Evolutionary conservation across 2,113 vertebrate genomes (phyloP).

Genomic region (Gasterosteus nipponicus): DNA sequence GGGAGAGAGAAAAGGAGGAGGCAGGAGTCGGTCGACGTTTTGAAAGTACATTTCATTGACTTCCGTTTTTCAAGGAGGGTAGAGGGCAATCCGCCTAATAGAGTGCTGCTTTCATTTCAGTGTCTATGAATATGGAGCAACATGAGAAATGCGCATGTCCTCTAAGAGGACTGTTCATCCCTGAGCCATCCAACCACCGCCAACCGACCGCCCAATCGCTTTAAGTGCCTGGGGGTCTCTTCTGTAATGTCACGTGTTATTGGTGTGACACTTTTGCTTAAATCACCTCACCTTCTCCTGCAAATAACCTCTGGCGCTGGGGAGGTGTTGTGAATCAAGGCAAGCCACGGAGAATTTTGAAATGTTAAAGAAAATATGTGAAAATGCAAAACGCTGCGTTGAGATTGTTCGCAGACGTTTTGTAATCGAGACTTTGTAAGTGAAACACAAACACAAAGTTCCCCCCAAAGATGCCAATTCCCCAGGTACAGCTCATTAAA

Average conservation of each 20-base stretch:
- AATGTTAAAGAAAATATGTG: conserved; percentile 25
- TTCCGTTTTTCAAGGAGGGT: conserved; percentile 51
- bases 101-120: conserved; percentile 63
- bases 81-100: conserved; percentile 70
- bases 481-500: conserved; percentile 35
- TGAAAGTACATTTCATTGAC: conserved; percentile 60
- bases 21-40: conserved; percentile 3
- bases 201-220: conserved; percentile 62
- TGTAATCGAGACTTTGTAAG: conserved; percentile 6
- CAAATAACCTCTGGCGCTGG: conserved; percentile 17
- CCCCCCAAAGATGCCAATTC: conserved; percentile 13
- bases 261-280: conserved; percentile 71
- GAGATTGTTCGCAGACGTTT: not conserved
- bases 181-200: conserved; percentile 37
- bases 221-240: conserved; percentile 67
- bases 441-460: conserved; percentile 6
- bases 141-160: conserved; percentile 63
- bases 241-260: conserved; percentile 74
- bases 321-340: conserved; percentile 1
- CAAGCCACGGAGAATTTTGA: not conserved
- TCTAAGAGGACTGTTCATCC: conserved; percentile 58
- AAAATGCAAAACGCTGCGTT: conserved; percentile 3
- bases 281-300: conserved; percentile 47
- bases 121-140: conserved; percentile 71
- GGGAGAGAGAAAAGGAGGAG: conserved; percentile 33